Percentiles rank a stretch among this genome's conserved stretches.
phyloP scores from a whole-genome alignment of 1,140 invertebrate genomes.

The Gyrodactylus salaris region DNA sequence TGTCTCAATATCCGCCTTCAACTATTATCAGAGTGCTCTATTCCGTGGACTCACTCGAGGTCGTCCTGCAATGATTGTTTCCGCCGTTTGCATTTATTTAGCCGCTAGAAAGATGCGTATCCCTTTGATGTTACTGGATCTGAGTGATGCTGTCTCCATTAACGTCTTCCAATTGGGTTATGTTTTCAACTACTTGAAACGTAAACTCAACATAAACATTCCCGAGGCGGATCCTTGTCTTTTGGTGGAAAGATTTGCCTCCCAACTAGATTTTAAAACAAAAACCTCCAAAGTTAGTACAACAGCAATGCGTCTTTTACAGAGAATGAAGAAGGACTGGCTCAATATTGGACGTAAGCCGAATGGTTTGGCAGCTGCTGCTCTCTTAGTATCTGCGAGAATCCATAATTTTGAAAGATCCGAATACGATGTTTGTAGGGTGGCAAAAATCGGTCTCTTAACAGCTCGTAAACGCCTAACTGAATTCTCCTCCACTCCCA shows the following conservation, averaged over 20 bases:
- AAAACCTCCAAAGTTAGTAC: conserved; percentile 71
- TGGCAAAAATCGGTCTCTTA: conserved; percentile 35
- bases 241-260: conserved; percentile 69
- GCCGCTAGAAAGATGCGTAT: background rate
- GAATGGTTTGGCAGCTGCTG: conserved; percentile 81
- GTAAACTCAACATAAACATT: background rate
- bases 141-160: background rate
- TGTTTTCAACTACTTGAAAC: background rate
- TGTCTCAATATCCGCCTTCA: background rate
- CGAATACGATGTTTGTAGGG: conserved; percentile 34
- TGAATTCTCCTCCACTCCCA: conserved; percentile 79
- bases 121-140: background rate
- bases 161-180: conserved; percentile 2
- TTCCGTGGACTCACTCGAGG: background rate
- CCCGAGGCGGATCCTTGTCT: conserved; percentile 41
- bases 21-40: background rate
- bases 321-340: conserved; percentile 87
- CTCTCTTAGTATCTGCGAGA: conserved; percentile 56
- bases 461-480: conserved; percentile 27
- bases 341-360: conserved; percentile 72
- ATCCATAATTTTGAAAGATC: conserved; percentile 60
- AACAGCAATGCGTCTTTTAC: conserved; percentile 59
- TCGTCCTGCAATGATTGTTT: background rate
- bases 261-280: conserved; percentile 53
- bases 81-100: background rate